Base-by-base conservation (phyloP, 1,140 invertebrate species). In the Conus betulinus region DNA sequence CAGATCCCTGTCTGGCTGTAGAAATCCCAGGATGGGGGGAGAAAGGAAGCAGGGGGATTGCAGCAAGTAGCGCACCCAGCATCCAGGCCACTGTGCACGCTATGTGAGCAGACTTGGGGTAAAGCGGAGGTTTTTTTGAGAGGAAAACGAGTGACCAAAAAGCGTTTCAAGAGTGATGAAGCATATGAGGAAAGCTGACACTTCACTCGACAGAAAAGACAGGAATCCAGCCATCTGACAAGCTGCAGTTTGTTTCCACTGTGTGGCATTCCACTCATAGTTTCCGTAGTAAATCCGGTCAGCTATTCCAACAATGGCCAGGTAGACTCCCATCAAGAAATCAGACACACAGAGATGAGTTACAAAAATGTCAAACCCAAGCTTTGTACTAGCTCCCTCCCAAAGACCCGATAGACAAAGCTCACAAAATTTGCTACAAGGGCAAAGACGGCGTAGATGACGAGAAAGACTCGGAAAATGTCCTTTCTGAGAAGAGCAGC, bases 301-400 rank as follows among this genome's bases (percentile, higher is more conserved):
- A 3, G 93, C 92, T 4, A 87, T 67, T 55, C 91, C 93, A 27
- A 94, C 93, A 15, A 94, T 92, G 20, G 91, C 87, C 78, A 94
- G 52, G 79, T 94, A 94, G 0, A 94, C 78, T 11, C 93, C 93
- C 93, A 94, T 94, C 11, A 93, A n/a, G 20, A 93, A 88, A 76
- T 94, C 93, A n/a, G 93, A 92, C 20, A 91, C 39, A 55, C 89
- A 89, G 15, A 94, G 85, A 88, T 92, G 91, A 10, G 91, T 86
- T 39, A 93, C 88, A 39, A 93, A 90, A 3, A 90, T 81, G 1
- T 88, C 67, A 39, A 90, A 89, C 17, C 89, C 89, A 63, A 89
- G 90, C 11, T 88, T 88, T 27, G 90, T 88, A 1, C 57, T n/a
- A 39, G 0, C 60, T 27, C 89, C 84, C 51, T 74, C 84, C 52